A percentile compares a stretch with the other conserved stretches of the same genome.
Evolutionary conservation across 2,888 invertebrate genomes (phyloP).

Genomic region (Leuctra nigra): DNA sequence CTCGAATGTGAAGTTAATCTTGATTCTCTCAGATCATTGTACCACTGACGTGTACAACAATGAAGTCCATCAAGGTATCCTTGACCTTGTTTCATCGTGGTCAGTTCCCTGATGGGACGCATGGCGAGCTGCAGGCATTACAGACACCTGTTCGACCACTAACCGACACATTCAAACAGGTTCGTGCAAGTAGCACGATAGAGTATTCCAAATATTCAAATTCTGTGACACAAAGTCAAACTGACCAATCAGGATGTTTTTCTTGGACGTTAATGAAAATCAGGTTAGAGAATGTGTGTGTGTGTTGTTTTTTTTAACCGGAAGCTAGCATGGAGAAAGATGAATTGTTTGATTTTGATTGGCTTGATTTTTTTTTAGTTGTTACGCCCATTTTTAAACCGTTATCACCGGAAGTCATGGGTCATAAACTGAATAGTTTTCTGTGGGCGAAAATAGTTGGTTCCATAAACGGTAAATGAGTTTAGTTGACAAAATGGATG

Average conservation of each 20-base stretch:
- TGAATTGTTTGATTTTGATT: neutral
- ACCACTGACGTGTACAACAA: neutral
- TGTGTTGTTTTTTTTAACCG: neutral
- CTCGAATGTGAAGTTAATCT: too few relatives aligned
- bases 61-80: neutral
- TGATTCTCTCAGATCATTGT: too few relatives aligned
- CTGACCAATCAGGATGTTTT: neutral
- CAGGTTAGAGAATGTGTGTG: neutral
- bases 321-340: neutral
- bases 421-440: too few relatives aligned
- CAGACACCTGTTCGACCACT: neutral
- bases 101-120: neutral
- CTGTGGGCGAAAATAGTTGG: too few relatives aligned
- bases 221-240: conserved; percentile 6
- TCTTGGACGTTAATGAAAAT: neutral
- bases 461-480: too few relatives aligned
- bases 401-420: too few relatives aligned
- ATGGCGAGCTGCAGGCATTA: neutral
- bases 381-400: too few relatives aligned
- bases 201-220: conserved; percentile 6
- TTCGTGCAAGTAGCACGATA: neutral
- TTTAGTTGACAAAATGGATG: too few relatives aligned
- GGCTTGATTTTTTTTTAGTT: neutral
- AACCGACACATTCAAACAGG: neutral
- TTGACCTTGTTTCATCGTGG: neutral